A percentile compares a stretch with the other conserved stretches of the same genome.
These are phyloP conservation scores for Pherbina coryleti DNA, from an alignment of 2,888 invertebrate species.

Conservation along the genomic window DNA sequence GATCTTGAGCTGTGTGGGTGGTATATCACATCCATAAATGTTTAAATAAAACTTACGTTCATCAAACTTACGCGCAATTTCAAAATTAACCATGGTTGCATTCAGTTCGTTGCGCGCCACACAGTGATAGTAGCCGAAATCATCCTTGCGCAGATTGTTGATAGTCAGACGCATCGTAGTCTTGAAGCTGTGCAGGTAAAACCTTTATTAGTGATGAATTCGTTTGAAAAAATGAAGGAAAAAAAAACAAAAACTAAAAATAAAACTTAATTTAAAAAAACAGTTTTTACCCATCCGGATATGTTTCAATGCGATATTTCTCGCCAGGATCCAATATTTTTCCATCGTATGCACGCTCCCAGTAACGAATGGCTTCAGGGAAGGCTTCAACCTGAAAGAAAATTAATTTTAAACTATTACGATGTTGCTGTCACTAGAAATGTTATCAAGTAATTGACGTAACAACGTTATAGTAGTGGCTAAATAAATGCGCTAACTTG, in stretches of 20 bases:
- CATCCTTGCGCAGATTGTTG: conserved; percentile 76
- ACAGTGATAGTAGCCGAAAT: conserved; percentile 85
- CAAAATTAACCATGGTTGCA: conserved; percentile 81
- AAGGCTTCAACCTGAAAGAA: conserved; percentile 81
- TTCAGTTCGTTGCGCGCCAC: conserved; percentile 87
- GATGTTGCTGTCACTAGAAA: neutral
- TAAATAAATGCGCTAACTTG: neutral
- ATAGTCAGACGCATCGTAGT: conserved; percentile 85
- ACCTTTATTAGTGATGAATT: neutral
- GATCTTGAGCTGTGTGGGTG: conserved; percentile 69
- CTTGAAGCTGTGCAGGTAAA: conserved; percentile 69
- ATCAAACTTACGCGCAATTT: conserved; percentile 74
- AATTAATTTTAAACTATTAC: neutral
- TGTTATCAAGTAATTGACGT: neutral
- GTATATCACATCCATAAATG: neutral
- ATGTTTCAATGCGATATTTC: conserved; percentile 76
- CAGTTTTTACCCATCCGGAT: conserved; percentile 69
- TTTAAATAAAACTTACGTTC: neutral
- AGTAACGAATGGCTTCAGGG: conserved; percentile 87
- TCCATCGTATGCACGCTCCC: conserved; percentile 83
- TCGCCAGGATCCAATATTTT: conserved; percentile 77
- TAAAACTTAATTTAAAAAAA: conserved; percentile 7
- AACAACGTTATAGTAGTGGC: neutral
- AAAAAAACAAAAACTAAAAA: conserved; percentile 5
- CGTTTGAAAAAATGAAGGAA: conserved; percentile 6